These are phyloP conservation scores for Spicauda simplicius DNA, from an alignment of 2,888 invertebrate species.

Conservation along the genomic window DNA sequence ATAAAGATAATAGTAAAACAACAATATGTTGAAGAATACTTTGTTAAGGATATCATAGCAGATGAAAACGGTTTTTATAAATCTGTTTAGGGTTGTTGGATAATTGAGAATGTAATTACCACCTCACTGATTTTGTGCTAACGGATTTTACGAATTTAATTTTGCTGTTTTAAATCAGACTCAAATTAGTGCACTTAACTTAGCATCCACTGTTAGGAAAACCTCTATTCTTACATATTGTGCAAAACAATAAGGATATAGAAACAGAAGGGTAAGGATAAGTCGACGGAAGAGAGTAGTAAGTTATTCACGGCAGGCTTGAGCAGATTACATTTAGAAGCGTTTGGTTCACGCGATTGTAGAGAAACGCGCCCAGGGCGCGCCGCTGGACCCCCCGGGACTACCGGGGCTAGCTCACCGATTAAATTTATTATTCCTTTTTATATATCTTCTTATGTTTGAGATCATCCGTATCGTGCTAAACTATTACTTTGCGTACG, in stretches of 20 bases:
- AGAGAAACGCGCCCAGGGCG: slow-evolving; percentile 76
- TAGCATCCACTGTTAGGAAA: not conserved
- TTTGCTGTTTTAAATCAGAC: not conserved
- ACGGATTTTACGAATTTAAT: not conserved
- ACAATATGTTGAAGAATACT: too few relatives aligned
- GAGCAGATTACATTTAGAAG: slow-evolving; percentile 52
- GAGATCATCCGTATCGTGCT: not conserved
- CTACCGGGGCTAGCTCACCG: too few relatives aligned
- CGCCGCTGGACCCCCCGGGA: slow-evolving; percentile 68
- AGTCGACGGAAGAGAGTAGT: not conserved
- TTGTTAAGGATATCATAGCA: too few relatives aligned
- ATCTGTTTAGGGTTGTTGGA: not conserved
- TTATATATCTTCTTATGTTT: not conserved
- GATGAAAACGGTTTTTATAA: too few relatives aligned
- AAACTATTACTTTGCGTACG: not conserved
- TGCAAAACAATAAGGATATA: slow-evolving; percentile 11
- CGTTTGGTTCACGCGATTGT: slow-evolving; percentile 86
- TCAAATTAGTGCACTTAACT: not conserved
- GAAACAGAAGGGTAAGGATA: slow-evolving; percentile 1
- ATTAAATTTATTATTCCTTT: too few relatives aligned
- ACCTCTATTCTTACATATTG: not conserved
- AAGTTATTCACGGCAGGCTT: slow-evolving; percentile 28
- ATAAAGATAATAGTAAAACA: too few relatives aligned
- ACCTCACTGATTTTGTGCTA: too few relatives aligned
- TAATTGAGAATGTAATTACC: not conserved